Evolutionary conservation across 92 coral and sea anemone species (phyloP).

Genomic region (Bergia puertoricense): DNA sequence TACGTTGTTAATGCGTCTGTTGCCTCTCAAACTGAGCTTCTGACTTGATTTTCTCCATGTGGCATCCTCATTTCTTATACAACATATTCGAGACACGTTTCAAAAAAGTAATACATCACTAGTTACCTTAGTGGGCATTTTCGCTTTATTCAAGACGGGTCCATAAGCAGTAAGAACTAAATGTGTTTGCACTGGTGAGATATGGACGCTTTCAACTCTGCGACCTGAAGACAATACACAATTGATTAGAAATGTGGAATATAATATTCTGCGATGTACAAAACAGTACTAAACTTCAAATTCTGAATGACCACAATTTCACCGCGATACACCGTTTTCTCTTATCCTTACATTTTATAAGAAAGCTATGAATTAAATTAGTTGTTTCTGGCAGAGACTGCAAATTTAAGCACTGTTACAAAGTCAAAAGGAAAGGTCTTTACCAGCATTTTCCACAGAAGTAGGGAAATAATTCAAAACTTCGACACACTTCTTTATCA

Average conservation of each 20-base stretch:
- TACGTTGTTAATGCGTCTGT: background rate
- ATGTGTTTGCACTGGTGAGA: conserved; percentile 91
- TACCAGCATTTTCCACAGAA: background rate
- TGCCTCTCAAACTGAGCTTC: too few relatives aligned
- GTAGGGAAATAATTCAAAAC: background rate
- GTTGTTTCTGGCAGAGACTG: too few relatives aligned
- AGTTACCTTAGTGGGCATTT: conserved; percentile 62
- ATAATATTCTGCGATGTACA: background rate
- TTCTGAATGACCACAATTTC: background rate
- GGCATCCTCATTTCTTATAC: background rate
- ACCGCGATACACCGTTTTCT: background rate
- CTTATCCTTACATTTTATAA: too few relatives aligned
- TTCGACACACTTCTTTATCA: background rate
- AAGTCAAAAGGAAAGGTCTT: background rate
- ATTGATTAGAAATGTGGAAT: background rate
- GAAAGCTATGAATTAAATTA: too few relatives aligned
- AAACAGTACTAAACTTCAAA: background rate
- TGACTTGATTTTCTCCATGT: too few relatives aligned
- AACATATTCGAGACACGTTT: background rate
- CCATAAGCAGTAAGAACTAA: conserved; percentile 85
- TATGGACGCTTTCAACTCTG: conserved; percentile 63
- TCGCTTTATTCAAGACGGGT: conserved; percentile 46
- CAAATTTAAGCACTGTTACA: background rate
- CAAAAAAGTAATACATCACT: background rate
- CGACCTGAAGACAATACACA: conserved; percentile 66